phyloP scores from a whole-genome alignment of 2,888 invertebrate genomes.

The Microchrysa polita region DNA sequence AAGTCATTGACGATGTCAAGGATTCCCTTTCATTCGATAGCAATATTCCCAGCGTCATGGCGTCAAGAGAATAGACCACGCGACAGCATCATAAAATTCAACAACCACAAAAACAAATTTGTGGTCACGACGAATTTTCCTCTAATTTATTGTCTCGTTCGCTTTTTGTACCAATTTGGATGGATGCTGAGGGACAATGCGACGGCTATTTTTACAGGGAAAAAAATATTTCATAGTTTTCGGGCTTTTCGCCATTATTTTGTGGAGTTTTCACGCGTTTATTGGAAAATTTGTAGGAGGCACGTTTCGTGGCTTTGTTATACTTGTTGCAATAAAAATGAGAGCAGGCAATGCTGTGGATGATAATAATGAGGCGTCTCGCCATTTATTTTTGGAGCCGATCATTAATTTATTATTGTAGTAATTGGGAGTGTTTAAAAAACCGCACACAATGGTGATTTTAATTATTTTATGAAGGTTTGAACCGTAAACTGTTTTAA shows the following conservation, averaged over 20 bases:
- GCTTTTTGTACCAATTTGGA: slow-evolving; percentile 1
- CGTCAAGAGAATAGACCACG: slow-evolving; percentile 13
- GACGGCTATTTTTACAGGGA: not conserved
- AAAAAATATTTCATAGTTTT: slow-evolving; percentile 8
- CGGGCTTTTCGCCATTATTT: slow-evolving; percentile 6
- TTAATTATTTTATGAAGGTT: too few species aligned
- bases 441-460: too few species aligned
- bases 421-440: slow-evolving; percentile 2
- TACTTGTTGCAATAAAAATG: slow-evolving; percentile 15
- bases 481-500: too few species aligned
- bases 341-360: not conserved
- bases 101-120: slow-evolving; percentile 46
- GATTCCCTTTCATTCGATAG: not conserved
- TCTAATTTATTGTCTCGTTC: slow-evolving; percentile 41
- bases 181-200: not conserved
- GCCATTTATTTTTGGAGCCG: not conserved
- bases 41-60: not conserved
- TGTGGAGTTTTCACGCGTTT: slow-evolving; percentile 14
- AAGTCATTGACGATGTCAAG: not conserved
- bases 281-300: slow-evolving; percentile 18
- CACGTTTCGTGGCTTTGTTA: slow-evolving; percentile 30
- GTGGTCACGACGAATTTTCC: slow-evolving; percentile 46
- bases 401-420: slow-evolving; percentile 9
- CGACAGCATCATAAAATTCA: slow-evolving; percentile 42
- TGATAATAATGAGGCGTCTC: not conserved